Base-by-base conservation (phyloP, 1,140 invertebrate genomes). In the Diachasma alloeum region DNA sequence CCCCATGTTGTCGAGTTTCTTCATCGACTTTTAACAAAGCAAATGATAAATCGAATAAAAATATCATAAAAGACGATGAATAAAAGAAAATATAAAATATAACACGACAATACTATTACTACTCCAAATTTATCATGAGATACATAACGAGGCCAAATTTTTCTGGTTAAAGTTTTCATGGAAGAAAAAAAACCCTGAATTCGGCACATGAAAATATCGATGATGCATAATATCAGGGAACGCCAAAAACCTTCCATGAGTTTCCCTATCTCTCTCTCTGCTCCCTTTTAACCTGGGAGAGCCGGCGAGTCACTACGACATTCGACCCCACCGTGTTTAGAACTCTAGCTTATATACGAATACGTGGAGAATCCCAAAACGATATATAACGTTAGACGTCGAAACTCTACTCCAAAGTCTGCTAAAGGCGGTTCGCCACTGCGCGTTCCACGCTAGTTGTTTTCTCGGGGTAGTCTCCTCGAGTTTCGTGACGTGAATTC, bases 401-500 rank as follows among this genome's bases (percentile, higher is more conserved):
- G 63, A 67, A 67, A 67, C 63, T 67, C 24, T 36, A 67, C 63
- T 31, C 24, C 24, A n/a, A 67, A 67, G 63, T 67, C 63, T 67
- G 63, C 24, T 67, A 67, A 36, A 67, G 63, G 24, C 63, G 63
- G 63, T 67, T 67, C 31, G 17, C 63, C 24, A 37, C 24, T 67
- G 63, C 31, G 63, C 31, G 63, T 67, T 36, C 26, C 63, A 26
- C 31, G 63, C 31, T 67, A 36, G 24, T 31, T 67, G 63, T 67
- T 67, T 67, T 37, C 24, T 31, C 15, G 63, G 15, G 63, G 31
- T 66, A 67, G 63, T 67, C 63, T 36, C 31, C 26, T 67, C 24
- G 63, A 67, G 63, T 67, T 67, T 67, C 63, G 63, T 67, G 63
- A 67, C 63, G 24, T 36, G 63, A 67, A 67, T 67, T 67, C 15